Base-by-base conservation (phyloP, 1,140 invertebrate species). In the Bradynema listronoti region DNA sequence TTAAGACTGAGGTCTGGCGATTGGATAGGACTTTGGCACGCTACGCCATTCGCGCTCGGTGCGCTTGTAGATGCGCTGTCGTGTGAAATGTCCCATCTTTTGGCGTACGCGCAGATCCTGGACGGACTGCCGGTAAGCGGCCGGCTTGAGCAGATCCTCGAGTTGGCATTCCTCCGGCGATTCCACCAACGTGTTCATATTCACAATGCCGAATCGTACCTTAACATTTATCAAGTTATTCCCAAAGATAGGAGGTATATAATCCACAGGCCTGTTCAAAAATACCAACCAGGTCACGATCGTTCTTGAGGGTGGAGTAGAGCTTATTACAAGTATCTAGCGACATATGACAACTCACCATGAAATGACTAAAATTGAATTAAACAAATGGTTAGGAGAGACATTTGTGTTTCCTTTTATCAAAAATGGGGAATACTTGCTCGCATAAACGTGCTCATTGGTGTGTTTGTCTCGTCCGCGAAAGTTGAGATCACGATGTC, bases 11-110 rank as follows among this genome's bases (percentile, higher is more conserved):
- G n/a, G n/a, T n/a, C n/a, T n/a, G 90, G 81, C 94, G 88, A 83
- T 95, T 93, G 47, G 92, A 92, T 80, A 91, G 88, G 33, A 92
- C 91, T 63, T 94, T 91, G 78, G 75, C 39, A 76, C 52, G 34
- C 58, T 55, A 47, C 67, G 68, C 54, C 56, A 77, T 61, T 75
- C 73, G 14, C 61, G 56, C 39, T 76, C 69, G 6, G 62, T 73
- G 7, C 73, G 42, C 46, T 76, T 76, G 50, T 64, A 76, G 27
- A 78, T 73, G 52, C 65, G 69, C 24, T 72, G 62, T 14, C 73
- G 58, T 22, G 73, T 67, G 57, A 77, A 77, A 45, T 68, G 73
- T 7, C 71, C 59, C 50, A 76, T 61, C 50, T 69, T 76, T 42
- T 76, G 75, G 25, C 59, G 64, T 25, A 58, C 58, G 11, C 75